phyloP scores from a whole-genome alignment of 64 coral and sea anemone genomes.

The Pocillopora verrucosa region DNA sequence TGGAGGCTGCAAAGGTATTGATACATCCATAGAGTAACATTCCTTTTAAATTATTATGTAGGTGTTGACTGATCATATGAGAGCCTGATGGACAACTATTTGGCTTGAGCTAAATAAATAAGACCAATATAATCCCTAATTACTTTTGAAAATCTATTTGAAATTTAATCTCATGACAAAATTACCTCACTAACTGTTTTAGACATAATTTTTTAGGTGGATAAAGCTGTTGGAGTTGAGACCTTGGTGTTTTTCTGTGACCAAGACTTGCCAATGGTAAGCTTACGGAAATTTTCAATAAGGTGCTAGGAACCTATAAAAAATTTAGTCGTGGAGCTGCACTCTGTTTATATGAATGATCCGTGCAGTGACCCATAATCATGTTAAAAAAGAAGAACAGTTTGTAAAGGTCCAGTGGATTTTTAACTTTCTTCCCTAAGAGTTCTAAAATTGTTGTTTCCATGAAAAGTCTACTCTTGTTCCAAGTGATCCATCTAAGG shows the following conservation, averaged over 20 bases:
- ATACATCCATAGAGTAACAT: background rate
- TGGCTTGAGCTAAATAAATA: background rate
- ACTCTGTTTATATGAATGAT: too few species aligned
- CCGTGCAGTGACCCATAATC: too few species aligned
- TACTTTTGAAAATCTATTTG: background rate
- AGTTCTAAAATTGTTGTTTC: too few species aligned
- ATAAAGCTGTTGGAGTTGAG: conserved; percentile 68
- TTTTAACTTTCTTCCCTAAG: too few species aligned
- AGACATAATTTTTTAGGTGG: conserved; percentile 30
- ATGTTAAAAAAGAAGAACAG: too few species aligned
- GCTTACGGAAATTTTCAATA: background rate
- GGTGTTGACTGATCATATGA: background rate
- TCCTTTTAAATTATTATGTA: background rate
- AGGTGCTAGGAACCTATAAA: too few species aligned
- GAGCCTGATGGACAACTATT: background rate
- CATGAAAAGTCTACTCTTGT: too few species aligned
- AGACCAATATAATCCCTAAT: background rate
- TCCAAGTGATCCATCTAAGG: too few species aligned
- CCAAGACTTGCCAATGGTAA: background rate
- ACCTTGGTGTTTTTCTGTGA: conserved; percentile 54
- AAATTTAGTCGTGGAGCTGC: too few species aligned
- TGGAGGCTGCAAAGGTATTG: conserved; percentile 45
- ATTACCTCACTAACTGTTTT: background rate
- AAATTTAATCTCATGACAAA: background rate
- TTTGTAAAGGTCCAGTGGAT: too few species aligned